These are phyloP conservation scores for Sarcophaga peregrina DNA, from an alignment of 1,140 invertebrate genomes.

Conservation along the genomic window DNA sequence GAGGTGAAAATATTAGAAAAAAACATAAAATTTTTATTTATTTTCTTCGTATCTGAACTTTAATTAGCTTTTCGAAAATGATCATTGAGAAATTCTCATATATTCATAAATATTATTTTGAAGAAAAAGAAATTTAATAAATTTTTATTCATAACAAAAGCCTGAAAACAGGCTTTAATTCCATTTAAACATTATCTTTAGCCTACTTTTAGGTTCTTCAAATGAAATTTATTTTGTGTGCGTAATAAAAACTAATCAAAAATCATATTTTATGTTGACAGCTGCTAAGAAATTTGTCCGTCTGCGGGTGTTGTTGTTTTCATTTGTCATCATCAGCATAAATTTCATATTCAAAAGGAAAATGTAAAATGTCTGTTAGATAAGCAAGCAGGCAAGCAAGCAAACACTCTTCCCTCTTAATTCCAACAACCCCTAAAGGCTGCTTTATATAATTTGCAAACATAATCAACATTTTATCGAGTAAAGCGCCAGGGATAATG, in stretches of 20 bases:
- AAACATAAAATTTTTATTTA: no score
- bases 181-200: background rate
- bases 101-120: no score
- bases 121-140: no score
- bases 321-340: conserved; percentile 15
- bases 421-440: background rate
- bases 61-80: no score
- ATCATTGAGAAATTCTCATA: no score
- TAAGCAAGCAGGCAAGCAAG: background rate
- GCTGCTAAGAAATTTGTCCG: background rate
- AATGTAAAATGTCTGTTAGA: background rate
- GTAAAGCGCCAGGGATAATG: no score
- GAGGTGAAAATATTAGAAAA: no score
- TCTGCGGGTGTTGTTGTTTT: no score
- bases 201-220: background rate
- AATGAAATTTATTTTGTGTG: background rate
- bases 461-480: background rate
- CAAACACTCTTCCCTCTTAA: background rate
- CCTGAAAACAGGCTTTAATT: no score
- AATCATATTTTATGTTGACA: background rate
- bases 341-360: conserved; percentile 2
- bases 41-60: no score
- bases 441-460: conserved; percentile 2
- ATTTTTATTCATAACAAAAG: no score
- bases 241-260: background rate